Base-by-base conservation (phyloP, 2,888 invertebrate species). In the Helleia helle region DNA sequence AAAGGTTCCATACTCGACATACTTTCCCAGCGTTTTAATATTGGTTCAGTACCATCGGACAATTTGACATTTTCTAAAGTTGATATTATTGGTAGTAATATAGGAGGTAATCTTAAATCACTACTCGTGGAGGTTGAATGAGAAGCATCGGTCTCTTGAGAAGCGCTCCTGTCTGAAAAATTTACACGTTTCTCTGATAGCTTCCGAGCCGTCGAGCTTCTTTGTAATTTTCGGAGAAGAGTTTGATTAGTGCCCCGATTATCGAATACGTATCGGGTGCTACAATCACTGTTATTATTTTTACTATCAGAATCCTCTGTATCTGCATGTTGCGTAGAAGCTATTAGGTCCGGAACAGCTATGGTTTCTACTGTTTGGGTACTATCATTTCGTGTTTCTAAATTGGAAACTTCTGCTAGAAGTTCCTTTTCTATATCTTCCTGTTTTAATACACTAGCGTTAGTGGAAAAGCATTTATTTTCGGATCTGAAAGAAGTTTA, bases 1-100 rank as follows among this genome's bases (percentile, higher is more conserved):
- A 91, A 87, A 9, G 91, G 91, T 38, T 91, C 91, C 12, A 91
- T 84, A 56, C 92, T 92, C 0, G 91, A 91, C 27, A 89, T 85
- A 56, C 91, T 91, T 50, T 87, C 88, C 74, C 87, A 88, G 39
- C 85, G 67, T 58, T 81, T 85, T 11, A 86, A 48, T 38, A 80
- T 59, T n/a, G 77, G 73, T 44, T 84, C 84, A 1, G 62, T 57
- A 6, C 70, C 56, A 44, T 83, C 80, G 8, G 72, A 51, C 22
- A 86, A 59, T 48, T 75, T 83, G 1, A 84, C 81, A 42, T 79
- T 84, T 65, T 88, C 88, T 54, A 91, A 68, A 46, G 88, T 89
- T 50, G 89, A 88, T 47, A 91, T 88, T 41, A 91, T 90, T 18
- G 91, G 91, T 25, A 90, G 73, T 51, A 91, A 71, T 59, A 93